Conservation (phyloP, 1,140 invertebrate genomes). For the Argopecten irradians region DNA sequence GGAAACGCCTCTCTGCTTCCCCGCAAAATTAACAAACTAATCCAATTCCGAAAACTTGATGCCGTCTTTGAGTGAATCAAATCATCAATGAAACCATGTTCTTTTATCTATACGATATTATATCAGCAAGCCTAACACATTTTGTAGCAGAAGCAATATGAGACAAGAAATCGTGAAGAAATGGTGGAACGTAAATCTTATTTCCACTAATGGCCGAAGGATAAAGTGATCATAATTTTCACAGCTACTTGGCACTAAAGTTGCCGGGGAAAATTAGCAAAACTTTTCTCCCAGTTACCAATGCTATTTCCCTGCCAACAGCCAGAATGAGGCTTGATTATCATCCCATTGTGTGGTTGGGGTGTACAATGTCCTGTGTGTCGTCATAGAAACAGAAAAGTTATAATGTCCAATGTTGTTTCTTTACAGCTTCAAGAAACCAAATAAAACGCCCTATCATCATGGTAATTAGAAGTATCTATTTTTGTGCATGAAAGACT, state of each 20-base stretch:
- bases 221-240: background rate
- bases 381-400: background rate
- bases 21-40: background rate
- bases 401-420: background rate
- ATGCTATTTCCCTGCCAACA: background rate
- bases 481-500: no score
- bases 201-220: background rate
- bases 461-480: no score
- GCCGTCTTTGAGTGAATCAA: background rate
- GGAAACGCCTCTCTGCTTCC: background rate
- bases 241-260: background rate
- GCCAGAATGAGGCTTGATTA: background rate
- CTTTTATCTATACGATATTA: background rate
- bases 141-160: background rate
- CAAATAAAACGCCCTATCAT: no score
- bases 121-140: background rate
- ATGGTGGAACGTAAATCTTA: background rate
- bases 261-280: background rate
- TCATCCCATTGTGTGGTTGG: background rate
- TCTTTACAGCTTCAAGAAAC: no score
- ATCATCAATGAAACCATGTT: background rate
- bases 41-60: background rate
- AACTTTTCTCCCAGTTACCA: background rate
- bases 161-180: background rate
- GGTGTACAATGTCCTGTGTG: background rate